A percentile compares a stretch with the other conserved stretches of the same genome.
These are phyloP conservation scores for Nannoperca australis DNA, from an alignment of 2,797 vertebrate genomes.

Conservation along the genomic window DNA sequence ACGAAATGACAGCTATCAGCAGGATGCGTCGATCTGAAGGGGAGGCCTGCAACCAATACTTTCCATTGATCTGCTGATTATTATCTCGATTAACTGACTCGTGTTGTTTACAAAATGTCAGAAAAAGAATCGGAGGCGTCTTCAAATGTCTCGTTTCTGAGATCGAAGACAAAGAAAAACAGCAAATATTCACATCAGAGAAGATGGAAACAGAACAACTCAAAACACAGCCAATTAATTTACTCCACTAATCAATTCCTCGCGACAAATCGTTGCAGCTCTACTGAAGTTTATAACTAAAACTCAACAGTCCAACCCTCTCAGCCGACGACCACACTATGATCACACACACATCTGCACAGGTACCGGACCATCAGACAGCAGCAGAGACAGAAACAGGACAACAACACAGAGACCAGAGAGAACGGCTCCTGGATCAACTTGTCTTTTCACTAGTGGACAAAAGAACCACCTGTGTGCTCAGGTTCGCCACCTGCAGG, in stretches of 20 bases:
- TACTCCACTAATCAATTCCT: too few species aligned
- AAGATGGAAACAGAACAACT: neutral
- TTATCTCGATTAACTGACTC: neutral
- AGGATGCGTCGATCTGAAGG: neutral
- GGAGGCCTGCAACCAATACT: too few species aligned
- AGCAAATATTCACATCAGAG: neutral
- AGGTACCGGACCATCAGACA: conserved; percentile 42
- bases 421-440: neutral
- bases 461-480: neutral
- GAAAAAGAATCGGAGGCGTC: neutral
- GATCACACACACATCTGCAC: conserved; percentile 60
- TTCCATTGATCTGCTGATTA: neutral
- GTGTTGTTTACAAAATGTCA: neutral
- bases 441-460: neutral
- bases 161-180: neutral
- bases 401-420: conserved; percentile 24
- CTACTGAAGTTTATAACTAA: neutral
- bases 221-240: too few species aligned
- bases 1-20: neutral
- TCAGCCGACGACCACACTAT: conserved; percentile 1
- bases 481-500: neutral
- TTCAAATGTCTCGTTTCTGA: neutral
- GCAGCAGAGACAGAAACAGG: conserved; percentile 33
- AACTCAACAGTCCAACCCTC: neutral
- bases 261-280: neutral